These are phyloP conservation scores for Dryobotodes eremita DNA, from an alignment of 2,888 invertebrate genomes.

Conservation along the genomic window DNA sequence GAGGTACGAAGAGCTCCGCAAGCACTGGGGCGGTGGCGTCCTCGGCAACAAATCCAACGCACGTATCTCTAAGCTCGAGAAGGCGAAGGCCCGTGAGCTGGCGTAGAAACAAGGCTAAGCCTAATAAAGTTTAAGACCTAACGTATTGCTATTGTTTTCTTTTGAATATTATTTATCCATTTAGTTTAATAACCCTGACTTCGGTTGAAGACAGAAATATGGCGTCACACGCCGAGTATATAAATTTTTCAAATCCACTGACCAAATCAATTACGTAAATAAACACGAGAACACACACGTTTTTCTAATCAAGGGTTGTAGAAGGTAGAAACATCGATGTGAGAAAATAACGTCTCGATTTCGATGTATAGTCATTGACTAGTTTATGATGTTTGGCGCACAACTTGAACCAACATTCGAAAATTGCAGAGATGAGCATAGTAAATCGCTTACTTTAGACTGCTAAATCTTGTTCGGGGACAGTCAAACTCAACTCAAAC, in stretches of 20 bases:
- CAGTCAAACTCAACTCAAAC: no score
- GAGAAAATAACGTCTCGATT: no score
- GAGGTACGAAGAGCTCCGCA: constrained; percentile 98
- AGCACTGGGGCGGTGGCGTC: constrained; percentile 99
- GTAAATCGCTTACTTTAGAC: background rate
- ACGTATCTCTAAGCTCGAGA: constrained; percentile 98
- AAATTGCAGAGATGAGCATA: no score
- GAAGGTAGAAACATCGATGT: no score
- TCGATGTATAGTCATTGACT: no score
- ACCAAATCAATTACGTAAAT: background rate
- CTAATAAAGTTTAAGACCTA: constrained; percentile 84
- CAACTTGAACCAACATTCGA: no score
- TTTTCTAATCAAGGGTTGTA: no score
- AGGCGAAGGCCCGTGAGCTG: constrained; percentile 98
- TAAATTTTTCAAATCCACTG: background rate
- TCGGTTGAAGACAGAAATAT: no score
- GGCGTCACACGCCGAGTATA: background rate
- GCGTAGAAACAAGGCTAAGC: constrained; percentile 97
- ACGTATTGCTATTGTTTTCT: constrained; percentile 75
- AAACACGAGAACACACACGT: no score
- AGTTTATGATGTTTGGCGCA: no score
- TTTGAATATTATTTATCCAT: constrained; percentile 42
- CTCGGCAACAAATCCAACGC: constrained; percentile 99
- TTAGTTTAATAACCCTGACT: background rate
- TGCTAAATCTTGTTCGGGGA: background rate